Evolutionary conservation across 1,140 invertebrate genomes (phyloP), one percentile per base, ranked within the genome.

Genomic region (Ostrea edulis): DNA sequence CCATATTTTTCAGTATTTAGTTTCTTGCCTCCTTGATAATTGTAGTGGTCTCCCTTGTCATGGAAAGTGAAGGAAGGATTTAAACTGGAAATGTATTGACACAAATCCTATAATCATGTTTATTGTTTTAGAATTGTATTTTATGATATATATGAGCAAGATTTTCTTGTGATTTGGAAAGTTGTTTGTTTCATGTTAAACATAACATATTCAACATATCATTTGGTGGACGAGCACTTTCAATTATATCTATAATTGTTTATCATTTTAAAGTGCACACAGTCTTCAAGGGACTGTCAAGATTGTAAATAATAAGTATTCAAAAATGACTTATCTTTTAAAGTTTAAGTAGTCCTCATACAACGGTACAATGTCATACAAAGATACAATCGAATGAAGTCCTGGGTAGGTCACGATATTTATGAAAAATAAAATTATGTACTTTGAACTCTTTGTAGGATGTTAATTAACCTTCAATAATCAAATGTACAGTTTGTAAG

Each of bases 151-250:
- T 77, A n/a, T 7, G 68, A 77, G 8, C 25, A 77, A 77, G 29
- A 14, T 77, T 77, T 77, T 77, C 68, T 77, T 77, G 68, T 77
- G 68, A 77, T 77, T 62, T 77, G 68, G 68, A 77, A 77, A 77
- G 68, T 77, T 77, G 29, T 77, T 77, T 77, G 68, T 77, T 77
- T 77, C 25, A 77, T 77, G 68, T 77, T 77, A 77, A 77, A 77
- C 29, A 77, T 77, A 29, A 77, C 68, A 77, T 77, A 77, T 77
- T 77, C 68, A 77, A 77, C 68, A 77, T 77, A 77, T 77, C 68
- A 77, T 77, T 77, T 29, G 68, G 22, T 77, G 68, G 68, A 25
- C 35, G 68, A 77, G 25, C 68, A 77, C 25, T 62, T 68, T 68
- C 22, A 68, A 68, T 25, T 77, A 77, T 77, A 77, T 29, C 25